These are phyloP conservation scores for Abramis brama DNA, from an alignment of 2,113 vertebrate species.

Conservation along the genomic window DNA sequence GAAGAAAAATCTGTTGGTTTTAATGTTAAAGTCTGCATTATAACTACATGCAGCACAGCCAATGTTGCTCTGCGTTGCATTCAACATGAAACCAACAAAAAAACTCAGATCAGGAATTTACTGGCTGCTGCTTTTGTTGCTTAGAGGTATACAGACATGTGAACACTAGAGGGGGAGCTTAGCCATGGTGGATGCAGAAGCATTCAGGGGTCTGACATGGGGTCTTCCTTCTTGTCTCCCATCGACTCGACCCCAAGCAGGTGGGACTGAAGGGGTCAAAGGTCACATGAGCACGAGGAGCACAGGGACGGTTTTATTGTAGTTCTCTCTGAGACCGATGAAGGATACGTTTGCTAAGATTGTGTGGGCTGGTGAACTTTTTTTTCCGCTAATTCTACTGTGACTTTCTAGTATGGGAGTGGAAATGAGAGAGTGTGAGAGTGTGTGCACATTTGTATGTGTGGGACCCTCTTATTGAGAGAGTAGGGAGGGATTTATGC, in stretches of 20 bases:
- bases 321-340: slow-evolving; percentile 65
- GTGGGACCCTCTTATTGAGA: slow-evolving; percentile 5
- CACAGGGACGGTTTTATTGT: slow-evolving; percentile 82
- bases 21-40: slow-evolving; percentile 26
- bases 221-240: slow-evolving; percentile 28
- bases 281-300: slow-evolving; percentile 83
- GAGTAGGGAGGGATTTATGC: slow-evolving; percentile 65
- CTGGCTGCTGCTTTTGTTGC: slow-evolving; percentile 44
- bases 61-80: neutral
- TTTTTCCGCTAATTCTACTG: neutral
- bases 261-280: slow-evolving; percentile 81
- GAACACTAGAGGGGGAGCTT: slow-evolving; percentile 99
- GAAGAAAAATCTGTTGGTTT: slow-evolving; percentile 21
- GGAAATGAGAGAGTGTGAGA: slow-evolving; percentile 46
- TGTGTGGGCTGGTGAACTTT: slow-evolving; percentile 28
- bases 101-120: slow-evolving; percentile 16
- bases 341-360: slow-evolving; percentile 57
- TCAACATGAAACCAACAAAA: neutral
- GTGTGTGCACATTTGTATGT: slow-evolving; percentile 23
- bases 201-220: slow-evolving; percentile 63
- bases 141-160: slow-evolving; percentile 71
- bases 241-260: slow-evolving; percentile 73
- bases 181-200: slow-evolving; percentile 78
- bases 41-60: slow-evolving; percentile 16
- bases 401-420: slow-evolving; percentile 48